These are phyloP conservation scores for Phocoena phocoena DNA, from an alignment of 2,113 vertebrate genomes.

Conservation along the genomic window DNA sequence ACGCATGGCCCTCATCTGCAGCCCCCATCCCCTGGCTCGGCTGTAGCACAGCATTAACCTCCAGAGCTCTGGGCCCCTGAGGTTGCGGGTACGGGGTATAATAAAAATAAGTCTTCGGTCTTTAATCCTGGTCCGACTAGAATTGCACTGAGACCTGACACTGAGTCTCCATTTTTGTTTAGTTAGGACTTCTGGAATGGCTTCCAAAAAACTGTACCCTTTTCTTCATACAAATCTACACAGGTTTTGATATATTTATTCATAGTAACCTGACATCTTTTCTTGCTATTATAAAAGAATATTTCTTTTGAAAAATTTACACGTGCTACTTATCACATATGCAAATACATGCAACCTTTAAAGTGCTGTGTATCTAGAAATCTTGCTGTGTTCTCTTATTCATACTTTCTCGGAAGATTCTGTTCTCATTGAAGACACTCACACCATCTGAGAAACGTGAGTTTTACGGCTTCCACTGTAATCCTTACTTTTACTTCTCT, in stretches of 20 bases:
- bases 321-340: not conserved
- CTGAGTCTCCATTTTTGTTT: not conserved
- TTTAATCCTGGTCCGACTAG: not conserved
- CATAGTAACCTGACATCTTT: not conserved
- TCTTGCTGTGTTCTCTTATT: not conserved
- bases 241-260: not conserved
- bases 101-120: not conserved
- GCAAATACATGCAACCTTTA: not conserved
- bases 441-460: not conserved
- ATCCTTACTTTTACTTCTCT: not conserved
- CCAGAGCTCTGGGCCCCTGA: no score
- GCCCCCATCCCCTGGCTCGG: accelerated
- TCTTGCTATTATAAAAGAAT: not conserved
- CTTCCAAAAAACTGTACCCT: not conserved
- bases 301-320: not conserved
- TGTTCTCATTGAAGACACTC: not conserved
- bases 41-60: accelerated
- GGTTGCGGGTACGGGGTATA: accelerated
- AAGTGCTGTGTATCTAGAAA: not conserved
- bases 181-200: not conserved
- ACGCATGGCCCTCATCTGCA: accelerated
- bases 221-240: not conserved
- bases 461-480: not conserved
- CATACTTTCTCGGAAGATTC: not conserved
- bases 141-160: not conserved